These are phyloP conservation scores for Scaptomyza pallida DNA, from an alignment of 1,140 invertebrate genomes.

Conservation along the genomic window DNA sequence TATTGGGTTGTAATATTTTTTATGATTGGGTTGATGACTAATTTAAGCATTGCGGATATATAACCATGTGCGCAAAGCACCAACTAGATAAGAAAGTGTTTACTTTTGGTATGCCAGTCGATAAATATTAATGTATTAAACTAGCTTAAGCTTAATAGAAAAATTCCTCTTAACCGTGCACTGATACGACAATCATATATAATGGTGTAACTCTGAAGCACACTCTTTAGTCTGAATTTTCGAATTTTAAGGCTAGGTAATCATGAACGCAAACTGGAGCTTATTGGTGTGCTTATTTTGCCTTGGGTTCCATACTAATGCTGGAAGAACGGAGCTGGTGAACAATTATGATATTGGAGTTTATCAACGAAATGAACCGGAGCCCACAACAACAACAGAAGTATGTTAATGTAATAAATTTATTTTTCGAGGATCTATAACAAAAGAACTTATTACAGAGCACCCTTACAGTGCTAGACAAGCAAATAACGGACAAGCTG, in stretches of 20 bases:
- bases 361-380: not conserved
- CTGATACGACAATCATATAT: not conserved
- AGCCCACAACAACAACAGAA: not conserved
- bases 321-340: not conserved
- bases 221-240: not conserved
- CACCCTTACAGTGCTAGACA: not conserved
- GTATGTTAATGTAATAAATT: not conserved
- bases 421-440: not conserved
- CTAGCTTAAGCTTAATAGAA: not conserved
- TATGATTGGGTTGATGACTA: not conserved
- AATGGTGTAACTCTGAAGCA: not conserved
- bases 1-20: not conserved
- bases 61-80: too few species aligned
- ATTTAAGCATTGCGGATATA: too few species aligned
- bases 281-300: not conserved
- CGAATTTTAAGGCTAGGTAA: too few species aligned
- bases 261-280: not conserved
- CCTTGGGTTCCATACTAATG: too few species aligned
- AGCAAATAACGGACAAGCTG: not conserved
- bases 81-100: too few species aligned
- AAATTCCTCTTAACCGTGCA: not conserved
- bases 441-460: not conserved
- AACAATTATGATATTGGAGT: too few species aligned
- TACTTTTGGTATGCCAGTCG: too few species aligned
- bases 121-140: not conserved